Evolutionary conservation across 2,888 invertebrate species (phyloP), one percentile per base, ranked within the genome.

Genomic region (Phoronis australis): DNA sequence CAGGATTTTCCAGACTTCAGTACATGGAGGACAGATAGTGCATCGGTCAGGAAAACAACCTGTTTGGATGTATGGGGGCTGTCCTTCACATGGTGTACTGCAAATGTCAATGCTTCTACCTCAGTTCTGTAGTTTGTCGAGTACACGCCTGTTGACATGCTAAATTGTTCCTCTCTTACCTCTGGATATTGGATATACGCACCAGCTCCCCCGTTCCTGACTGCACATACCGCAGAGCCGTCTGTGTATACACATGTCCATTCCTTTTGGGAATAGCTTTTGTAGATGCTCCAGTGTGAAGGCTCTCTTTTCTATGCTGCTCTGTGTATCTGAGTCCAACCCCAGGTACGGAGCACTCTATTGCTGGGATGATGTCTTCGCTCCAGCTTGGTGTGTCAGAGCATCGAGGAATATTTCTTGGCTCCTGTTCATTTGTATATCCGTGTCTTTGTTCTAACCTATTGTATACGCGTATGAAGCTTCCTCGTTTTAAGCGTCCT

Each of bases 231-330:
- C 15, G 31, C 31, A 26, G 48, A 48, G 12, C 48, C 44, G 37
- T 44, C 44, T 18, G 37, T 48, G 21, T 45, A 48, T 26, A 48
- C n/a, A n/a, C n/a, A n/a, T n/a, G n/a, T n/a, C n/a, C n/a, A n/a
- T n/a, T n/a, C n/a, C n/a, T n/a, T n/a, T 22, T 27, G 43, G 44
- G 44, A 44, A 48, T 22, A 20, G 4, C 6, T 44, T 35, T 18
- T 44, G 22, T 18, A 44, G 23, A n/a, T 31, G 18, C n/a, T 25
- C 48, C 24, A 48, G 26, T 37, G 48, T 23, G 20, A 37, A 27
- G 42, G 26, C 38, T n/a, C 45, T 26, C 44, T 18, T 37, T 25
- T 22, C 26, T 18, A 27, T 27, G 22, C 22, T 25, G 21, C 24
- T 48, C 20, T 47, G 45, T 48, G 21, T 22, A 25, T 22, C 41